Conservation (phyloP, 2,113 vertebrate species). For the Puma concolor region DNA sequence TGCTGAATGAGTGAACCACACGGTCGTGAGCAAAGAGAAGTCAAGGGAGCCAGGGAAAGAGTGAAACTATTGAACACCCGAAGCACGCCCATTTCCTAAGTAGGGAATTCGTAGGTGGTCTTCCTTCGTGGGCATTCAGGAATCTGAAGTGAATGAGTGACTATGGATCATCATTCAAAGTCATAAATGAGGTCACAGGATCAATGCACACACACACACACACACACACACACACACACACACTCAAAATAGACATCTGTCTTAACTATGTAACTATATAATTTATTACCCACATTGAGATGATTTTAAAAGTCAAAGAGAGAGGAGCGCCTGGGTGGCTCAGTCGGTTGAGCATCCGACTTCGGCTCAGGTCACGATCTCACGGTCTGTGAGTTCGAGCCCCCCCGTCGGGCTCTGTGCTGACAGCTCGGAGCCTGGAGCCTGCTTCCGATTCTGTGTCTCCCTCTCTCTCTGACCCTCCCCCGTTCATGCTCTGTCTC, state of each 20-base stretch:
- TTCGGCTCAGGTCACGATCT: too few relatives aligned
- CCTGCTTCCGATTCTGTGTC: too few relatives aligned
- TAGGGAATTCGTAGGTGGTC: not conserved
- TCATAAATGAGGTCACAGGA: not conserved
- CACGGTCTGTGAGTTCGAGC: too few relatives aligned
- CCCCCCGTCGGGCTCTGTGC: too few relatives aligned
- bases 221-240: not conserved
- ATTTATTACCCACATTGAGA: slow-evolving; percentile 37
- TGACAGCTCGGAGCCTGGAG: too few relatives aligned
- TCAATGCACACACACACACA: not conserved
- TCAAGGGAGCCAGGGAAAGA: not conserved
- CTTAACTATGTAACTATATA: slow-evolving; percentile 21
- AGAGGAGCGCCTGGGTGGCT: too few relatives aligned
- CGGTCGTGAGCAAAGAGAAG: not conserved
- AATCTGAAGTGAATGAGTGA: not conserved
- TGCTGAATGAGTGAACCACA: not conserved
- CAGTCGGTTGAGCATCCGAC: too few relatives aligned
- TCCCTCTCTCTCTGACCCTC: too few relatives aligned
- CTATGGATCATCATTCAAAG: not conserved
- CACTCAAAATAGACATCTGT: not conserved
- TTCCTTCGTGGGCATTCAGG: not conserved
- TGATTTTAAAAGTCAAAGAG: slow-evolving; percentile 42
- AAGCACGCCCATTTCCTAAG: not conserved
- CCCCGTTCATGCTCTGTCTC: too few relatives aligned
- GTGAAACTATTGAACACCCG: not conserved